Evolutionary conservation across 2,888 invertebrate genomes (phyloP).

Genomic region (Pyralis farinalis): DNA sequence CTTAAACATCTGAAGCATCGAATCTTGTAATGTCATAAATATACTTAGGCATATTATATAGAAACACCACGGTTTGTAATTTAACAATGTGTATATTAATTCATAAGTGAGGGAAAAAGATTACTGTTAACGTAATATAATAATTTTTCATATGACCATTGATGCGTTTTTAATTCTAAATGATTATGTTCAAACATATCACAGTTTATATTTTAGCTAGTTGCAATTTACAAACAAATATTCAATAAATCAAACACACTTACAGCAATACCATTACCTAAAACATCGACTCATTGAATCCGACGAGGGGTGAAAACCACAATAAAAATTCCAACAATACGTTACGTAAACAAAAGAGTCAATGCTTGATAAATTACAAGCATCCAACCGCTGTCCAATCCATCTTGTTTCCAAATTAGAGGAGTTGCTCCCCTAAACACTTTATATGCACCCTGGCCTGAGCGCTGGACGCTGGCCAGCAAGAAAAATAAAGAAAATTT

Average conservation of each 20-base stretch:
- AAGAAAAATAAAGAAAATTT: slow-evolving; percentile 54
- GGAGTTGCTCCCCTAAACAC: slow-evolving; percentile 23
- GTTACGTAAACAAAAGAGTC: slow-evolving; percentile 34
- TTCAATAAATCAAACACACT: not conserved
- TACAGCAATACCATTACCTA: slow-evolving; percentile 1
- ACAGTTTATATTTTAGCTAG: no score
- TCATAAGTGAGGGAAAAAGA: no score
- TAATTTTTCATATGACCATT: no score
- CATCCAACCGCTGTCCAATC: slow-evolving; percentile 35
- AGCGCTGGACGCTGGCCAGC: slow-evolving; percentile 37
- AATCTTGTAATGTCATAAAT: no score
- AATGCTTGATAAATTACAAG: slow-evolving; percentile 58
- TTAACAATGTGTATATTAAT: no score
- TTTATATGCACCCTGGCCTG: slow-evolving; percentile 56
- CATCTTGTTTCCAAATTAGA: slow-evolving; percentile 60
- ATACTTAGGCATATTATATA: no score
- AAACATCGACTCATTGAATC: not conserved
- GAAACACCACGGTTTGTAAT: no score
- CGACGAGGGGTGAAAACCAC: slow-evolving; percentile 1
- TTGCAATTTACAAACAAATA: no score
- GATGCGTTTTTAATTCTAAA: no score
- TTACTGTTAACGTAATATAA: no score
- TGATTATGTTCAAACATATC: no score
- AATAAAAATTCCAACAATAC: slow-evolving; percentile 11
- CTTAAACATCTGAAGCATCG: no score